Conservation (phyloP, 2,113 vertebrate species). For the Amblyopsis rosae region DNA sequence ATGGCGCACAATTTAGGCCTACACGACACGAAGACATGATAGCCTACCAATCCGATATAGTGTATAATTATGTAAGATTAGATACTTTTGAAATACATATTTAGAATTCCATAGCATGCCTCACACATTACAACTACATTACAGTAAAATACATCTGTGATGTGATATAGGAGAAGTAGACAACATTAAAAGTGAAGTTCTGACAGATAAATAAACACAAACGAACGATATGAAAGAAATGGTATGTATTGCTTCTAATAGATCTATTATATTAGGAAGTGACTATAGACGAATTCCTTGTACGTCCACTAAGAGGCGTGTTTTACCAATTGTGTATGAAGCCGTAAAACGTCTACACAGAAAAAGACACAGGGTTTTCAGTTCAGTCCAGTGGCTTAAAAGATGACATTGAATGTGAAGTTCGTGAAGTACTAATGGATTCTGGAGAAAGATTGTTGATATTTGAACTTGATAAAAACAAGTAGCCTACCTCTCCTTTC, state of each 20-base stretch:
- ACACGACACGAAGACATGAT: no score
- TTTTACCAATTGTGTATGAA: background rate
- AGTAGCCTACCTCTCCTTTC: no score
- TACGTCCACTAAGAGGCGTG: conserved; percentile 27
- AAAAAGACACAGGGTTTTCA: no score
- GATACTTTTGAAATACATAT: background rate
- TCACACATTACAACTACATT: background rate
- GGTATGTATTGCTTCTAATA: no score
- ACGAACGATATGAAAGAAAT: background rate
- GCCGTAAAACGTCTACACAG: no score
- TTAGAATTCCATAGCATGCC: background rate
- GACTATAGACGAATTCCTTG: background rate
- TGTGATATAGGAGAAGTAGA: background rate
- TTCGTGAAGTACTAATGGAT: no score
- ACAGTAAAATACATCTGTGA: background rate
- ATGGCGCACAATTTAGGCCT: no score
- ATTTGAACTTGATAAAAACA: no score
- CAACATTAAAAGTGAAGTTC: background rate
- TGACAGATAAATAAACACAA: background rate
- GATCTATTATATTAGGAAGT: background rate
- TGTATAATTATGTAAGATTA: background rate
- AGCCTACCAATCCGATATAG: no score
- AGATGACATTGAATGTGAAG: no score
- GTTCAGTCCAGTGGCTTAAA: no score
- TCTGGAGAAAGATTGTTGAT: no score